Evolutionary conservation across 1,140 invertebrate genomes (phyloP).

Genomic region (Drosophila ercepeae): DNA sequence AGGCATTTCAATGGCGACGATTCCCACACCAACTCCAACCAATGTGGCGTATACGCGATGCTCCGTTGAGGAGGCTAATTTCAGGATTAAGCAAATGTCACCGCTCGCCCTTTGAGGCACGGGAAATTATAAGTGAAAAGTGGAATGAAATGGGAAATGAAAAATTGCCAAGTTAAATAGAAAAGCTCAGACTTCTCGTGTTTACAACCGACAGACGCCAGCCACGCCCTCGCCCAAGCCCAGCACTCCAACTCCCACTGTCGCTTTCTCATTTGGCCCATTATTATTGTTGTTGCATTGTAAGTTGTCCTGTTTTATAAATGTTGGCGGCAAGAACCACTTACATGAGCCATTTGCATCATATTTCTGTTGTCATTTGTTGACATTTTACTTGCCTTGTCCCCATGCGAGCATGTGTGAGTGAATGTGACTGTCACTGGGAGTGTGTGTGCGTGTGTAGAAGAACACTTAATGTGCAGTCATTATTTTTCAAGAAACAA

Average conservation of each 20-base stretch:
- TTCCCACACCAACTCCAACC: slow-evolving; percentile 10
- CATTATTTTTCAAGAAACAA: slow-evolving; percentile 79
- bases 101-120: slow-evolving; percentile 16
- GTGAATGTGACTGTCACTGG: slow-evolving; percentile 19
- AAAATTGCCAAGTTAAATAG: slow-evolving; percentile 60
- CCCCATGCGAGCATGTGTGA: slow-evolving; percentile 14
- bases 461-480: slow-evolving; percentile 77
- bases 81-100: slow-evolving; percentile 36
- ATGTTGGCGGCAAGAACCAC: slow-evolving; percentile 72
- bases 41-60: slow-evolving; percentile 47
- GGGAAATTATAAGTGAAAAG: slow-evolving; percentile 37
- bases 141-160: slow-evolving; percentile 54
- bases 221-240: slow-evolving; percentile 1
- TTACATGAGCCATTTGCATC: slow-evolving; percentile 81
- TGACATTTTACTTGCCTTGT: slow-evolving; percentile 76
- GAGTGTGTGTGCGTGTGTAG: slow-evolving; percentile 43
- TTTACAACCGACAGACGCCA: slow-evolving; percentile 12
- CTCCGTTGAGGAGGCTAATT: slow-evolving; percentile 39
- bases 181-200: slow-evolving; percentile 39
- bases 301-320: slow-evolving; percentile 74
- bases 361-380: slow-evolving; percentile 82
- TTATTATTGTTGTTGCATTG: slow-evolving; percentile 51
- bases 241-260: slow-evolving; percentile 27
- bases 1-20: slow-evolving; percentile 46
- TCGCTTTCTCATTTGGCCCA: background rate